Evolutionary conservation across 2,113 vertebrate species (phyloP).

Genomic region (Neolamprologus fasciatus): DNA sequence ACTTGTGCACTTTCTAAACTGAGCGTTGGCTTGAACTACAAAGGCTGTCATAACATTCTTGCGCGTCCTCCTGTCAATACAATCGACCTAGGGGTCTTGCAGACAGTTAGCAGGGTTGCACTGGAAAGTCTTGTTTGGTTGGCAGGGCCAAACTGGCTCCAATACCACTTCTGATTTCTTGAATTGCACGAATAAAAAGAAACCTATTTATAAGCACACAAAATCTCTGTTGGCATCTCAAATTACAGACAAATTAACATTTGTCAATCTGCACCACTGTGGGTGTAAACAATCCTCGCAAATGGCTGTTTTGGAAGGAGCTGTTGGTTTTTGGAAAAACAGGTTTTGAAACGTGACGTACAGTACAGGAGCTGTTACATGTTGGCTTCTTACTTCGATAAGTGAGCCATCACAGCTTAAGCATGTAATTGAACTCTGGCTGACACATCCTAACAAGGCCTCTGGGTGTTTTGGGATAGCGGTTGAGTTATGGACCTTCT

Average conservation of each 20-base stretch:
- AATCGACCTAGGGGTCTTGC: background rate
- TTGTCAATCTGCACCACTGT: background rate
- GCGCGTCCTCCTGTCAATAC: background rate
- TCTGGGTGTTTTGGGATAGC: slow-evolving; percentile 32
- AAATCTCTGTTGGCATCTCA: accelerated
- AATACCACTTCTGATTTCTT: background rate
- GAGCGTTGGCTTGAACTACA: background rate
- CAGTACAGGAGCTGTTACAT: background rate
- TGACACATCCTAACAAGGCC: slow-evolving; percentile 26
- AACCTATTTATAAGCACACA: background rate
- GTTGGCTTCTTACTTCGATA: background rate
- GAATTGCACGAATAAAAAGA: background rate
- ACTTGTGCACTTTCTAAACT: background rate
- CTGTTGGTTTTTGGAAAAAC: background rate
- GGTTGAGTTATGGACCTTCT: slow-evolving; percentile 2
- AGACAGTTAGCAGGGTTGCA: background rate
- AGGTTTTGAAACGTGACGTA: background rate
- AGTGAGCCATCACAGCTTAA: background rate
- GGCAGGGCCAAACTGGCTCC: background rate
- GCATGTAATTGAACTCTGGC: slow-evolving; percentile 22
- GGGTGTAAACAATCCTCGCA: background rate
- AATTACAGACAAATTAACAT: background rate
- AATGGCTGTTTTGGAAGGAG: background rate
- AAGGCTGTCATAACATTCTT: background rate
- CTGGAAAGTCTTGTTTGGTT: background rate